Percentiles rank a stretch among this genome's conserved stretches.
phyloP scores from a whole-genome alignment of 1,140 invertebrate species.

The Notospermus geniculatus region DNA sequence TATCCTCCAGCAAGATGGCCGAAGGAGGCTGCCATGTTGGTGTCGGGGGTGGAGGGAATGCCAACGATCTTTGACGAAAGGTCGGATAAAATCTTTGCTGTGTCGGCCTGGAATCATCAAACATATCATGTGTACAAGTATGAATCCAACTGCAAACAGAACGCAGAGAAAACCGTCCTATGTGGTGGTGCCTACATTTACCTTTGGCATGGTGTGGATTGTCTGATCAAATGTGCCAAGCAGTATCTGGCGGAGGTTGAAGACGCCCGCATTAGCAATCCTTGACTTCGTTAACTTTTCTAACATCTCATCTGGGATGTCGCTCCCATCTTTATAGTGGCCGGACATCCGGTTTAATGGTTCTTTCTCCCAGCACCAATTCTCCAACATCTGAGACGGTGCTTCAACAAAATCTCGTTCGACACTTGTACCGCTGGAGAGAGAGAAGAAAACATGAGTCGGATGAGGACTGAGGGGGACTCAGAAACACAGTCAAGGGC shows the following conservation, averaged over 20 bases:
- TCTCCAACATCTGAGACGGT: conserved; percentile 64
- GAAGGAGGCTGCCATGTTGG: conserved; percentile 61
- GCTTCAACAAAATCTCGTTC: conserved; percentile 64
- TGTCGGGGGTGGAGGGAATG: conserved; percentile 55
- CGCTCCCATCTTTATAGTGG: conserved; percentile 57
- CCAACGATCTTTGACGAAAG: conserved; percentile 55
- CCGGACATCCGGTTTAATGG: conserved; percentile 58
- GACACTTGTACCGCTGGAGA: conserved; percentile 57
- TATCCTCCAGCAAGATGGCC: conserved; percentile 61
- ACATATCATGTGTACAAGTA: too few relatives aligned
- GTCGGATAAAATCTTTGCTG: conserved; percentile 51
- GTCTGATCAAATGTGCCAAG: conserved; percentile 60
- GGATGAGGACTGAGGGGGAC: too few relatives aligned
- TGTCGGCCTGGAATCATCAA: conserved; percentile 49
- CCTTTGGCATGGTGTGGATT: conserved; percentile 54
- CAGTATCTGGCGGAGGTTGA: conserved; percentile 60
- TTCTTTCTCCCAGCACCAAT: conserved; percentile 63
- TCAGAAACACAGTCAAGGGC: too few relatives aligned
- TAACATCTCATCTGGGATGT: conserved; percentile 58
- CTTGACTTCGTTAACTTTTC: conserved; percentile 57
- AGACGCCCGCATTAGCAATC: conserved; percentile 59
- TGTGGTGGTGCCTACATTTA: too few relatives aligned
- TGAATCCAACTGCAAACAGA: too few relatives aligned
- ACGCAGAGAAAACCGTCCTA: too few relatives aligned
- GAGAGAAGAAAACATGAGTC: too few relatives aligned